Percentiles rank a stretch among this genome's conserved stretches.
Conservation (phyloP, 2,888 invertebrate species). For the Lepidocyrtinus sp. region DNA sequence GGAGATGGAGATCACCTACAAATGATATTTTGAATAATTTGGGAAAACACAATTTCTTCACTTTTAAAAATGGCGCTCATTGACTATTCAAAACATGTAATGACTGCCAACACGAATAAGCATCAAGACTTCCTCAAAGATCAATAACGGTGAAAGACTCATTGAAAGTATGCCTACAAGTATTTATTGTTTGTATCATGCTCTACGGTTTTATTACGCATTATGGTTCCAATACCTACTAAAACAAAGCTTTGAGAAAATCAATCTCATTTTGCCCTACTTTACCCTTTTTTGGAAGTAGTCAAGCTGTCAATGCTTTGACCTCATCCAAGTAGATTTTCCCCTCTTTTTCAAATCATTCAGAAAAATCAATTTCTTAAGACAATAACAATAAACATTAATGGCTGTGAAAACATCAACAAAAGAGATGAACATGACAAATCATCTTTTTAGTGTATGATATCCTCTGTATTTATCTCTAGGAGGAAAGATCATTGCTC, state of each 20-base stretch:
- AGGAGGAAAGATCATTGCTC: conserved; percentile 3
- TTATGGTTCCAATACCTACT: not conserved
- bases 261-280: conserved; percentile 66
- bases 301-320: conserved; percentile 44
- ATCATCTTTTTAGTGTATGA: conserved; percentile 17
- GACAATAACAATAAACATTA: conserved; percentile 15
- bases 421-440: conserved; percentile 29
- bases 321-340: no score
- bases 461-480: not conserved
- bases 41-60: not conserved
- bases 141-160: not conserved
- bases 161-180: not conserved
- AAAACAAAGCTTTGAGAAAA: conserved; percentile 59
- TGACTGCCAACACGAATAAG: conserved; percentile 30
- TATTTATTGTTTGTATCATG: conserved; percentile 14
- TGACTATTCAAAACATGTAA: conserved; percentile 37
- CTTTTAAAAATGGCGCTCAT: conserved; percentile 12
- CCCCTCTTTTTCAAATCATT: conserved; percentile 45
- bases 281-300: conserved; percentile 63
- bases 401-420: conserved; percentile 9
- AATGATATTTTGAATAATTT: no score
- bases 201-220: not conserved
- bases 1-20: no score
- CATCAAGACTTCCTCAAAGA: conserved; percentile 5
- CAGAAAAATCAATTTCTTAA: conserved; percentile 22